Percentiles rank a stretch among this genome's conserved stretches.
These are phyloP conservation scores for Rhyzopertha dominica DNA, from an alignment of 1,140 invertebrate species.

Conservation along the genomic window DNA sequence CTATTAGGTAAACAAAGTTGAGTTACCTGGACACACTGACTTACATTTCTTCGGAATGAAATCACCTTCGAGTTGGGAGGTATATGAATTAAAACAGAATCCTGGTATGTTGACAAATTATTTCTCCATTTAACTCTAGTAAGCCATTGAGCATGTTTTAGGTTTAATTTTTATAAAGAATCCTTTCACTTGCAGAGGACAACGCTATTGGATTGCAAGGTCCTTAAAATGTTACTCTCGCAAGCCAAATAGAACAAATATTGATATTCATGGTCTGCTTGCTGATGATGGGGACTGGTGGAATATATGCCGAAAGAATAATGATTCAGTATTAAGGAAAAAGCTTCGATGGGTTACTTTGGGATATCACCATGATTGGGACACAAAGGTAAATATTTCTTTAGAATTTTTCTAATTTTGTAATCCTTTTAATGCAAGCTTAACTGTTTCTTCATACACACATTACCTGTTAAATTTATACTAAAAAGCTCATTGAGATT, in stretches of 20 bases:
- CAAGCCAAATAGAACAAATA: slow-evolving; percentile 73
- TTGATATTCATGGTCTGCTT: slow-evolving; percentile 56
- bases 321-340: slow-evolving; percentile 46
- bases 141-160: slow-evolving; percentile 35
- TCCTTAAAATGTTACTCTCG: slow-evolving; percentile 72
- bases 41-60: slow-evolving; percentile 48
- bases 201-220: slow-evolving; percentile 76
- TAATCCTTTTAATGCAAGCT: no score
- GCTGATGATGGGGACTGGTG: slow-evolving; percentile 45
- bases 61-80: slow-evolving; percentile 51
- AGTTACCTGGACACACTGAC: neutral
- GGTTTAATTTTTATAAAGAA: slow-evolving; percentile 77
- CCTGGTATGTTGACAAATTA: slow-evolving; percentile 46
- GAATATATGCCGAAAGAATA: slow-evolving; percentile 38
- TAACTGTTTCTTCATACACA: no score
- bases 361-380: slow-evolving; percentile 95
- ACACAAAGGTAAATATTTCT: slow-evolving; percentile 67
- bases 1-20: slow-evolving; percentile 10
- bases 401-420: slow-evolving; percentile 15
- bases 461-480: no score
- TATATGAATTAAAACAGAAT: slow-evolving; percentile 52
- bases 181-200: slow-evolving; percentile 72
- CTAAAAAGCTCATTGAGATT: no score
- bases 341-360: slow-evolving; percentile 87
- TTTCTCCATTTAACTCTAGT: slow-evolving; percentile 4